These are phyloP conservation scores for Rhingia campestris DNA, from an alignment of 2,888 invertebrate species.

Conservation along the genomic window DNA sequence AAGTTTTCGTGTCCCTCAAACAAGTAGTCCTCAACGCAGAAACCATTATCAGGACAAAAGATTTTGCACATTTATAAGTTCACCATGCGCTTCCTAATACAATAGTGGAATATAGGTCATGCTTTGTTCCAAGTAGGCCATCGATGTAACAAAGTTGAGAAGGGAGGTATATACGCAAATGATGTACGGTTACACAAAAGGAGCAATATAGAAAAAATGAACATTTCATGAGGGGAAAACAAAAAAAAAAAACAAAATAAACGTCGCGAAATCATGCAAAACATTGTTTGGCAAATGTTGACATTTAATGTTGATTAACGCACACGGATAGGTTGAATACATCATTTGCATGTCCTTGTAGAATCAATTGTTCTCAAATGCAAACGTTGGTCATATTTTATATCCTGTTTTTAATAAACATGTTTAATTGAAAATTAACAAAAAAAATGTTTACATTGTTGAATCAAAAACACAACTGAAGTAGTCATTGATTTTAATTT, in stretches of 20 bases:
- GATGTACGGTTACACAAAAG: background rate
- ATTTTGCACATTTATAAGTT: constrained; percentile 10
- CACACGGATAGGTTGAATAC: background rate
- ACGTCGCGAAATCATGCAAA: background rate
- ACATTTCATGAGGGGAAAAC: background rate
- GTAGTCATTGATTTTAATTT: no score
- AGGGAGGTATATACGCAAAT: constrained; percentile 2
- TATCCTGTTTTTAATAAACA: no score
- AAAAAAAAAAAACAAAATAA: background rate
- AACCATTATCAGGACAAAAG: constrained; percentile 12
- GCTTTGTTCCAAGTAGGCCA: constrained; percentile 49
- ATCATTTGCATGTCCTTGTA: background rate
- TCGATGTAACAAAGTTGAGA: constrained; percentile 62
- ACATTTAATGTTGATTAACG: background rate
- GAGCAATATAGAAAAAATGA: background rate
- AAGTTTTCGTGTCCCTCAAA: background rate
- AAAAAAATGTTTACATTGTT: no score
- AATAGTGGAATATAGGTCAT: constrained; percentile 57
- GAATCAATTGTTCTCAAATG: no score
- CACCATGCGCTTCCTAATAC: constrained; percentile 25
- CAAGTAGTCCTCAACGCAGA: background rate
- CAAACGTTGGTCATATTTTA: no score
- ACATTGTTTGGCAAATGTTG: background rate
- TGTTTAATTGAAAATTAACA: no score
- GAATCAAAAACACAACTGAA: no score